Conservation (phyloP, 2,797 vertebrate genomes). For the Sphaeramia orbicularis region DNA sequence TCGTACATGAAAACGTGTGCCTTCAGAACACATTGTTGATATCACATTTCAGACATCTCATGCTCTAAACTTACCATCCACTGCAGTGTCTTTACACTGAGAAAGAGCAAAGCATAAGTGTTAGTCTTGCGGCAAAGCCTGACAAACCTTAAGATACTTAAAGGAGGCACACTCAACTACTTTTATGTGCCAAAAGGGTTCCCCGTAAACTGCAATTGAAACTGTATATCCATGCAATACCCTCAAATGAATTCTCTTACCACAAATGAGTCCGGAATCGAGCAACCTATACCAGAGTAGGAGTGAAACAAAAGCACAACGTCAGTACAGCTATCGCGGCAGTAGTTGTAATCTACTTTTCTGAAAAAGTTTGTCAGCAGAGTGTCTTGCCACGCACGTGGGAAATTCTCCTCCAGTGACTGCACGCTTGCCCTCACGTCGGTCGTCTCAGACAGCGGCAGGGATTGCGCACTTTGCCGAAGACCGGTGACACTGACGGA, state of each 20-base stretch:
- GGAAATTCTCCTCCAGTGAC: constrained; percentile 39
- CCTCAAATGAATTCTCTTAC: constrained; percentile 20
- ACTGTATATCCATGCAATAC: neutral
- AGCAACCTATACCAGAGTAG: constrained; percentile 44
- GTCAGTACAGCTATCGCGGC: constrained; percentile 4
- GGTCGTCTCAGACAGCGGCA: constrained; percentile 11
- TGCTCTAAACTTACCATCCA: constrained; percentile 44
- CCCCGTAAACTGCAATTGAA: neutral
- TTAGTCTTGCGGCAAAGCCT: constrained; percentile 12
- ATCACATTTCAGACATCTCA: neutral
- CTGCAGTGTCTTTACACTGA: constrained; percentile 40
- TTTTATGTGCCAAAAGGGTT: neutral
- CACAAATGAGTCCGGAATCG: constrained; percentile 21
- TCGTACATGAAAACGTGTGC: constrained; percentile 1
- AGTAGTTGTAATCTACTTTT: neutral
- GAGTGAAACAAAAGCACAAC: neutral
- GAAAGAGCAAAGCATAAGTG: constrained; percentile 24
- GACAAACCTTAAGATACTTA: neutral
- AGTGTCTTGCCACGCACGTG: constrained; percentile 24
- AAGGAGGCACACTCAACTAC: no score
- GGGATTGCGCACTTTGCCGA: constrained; percentile 33
- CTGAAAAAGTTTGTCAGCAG: neutral
- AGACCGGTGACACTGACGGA: constrained; percentile 46
- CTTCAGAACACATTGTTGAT: neutral
- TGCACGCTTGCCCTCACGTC: constrained; percentile 35